Percentiles rank a stretch among this genome's conserved stretches.
These are phyloP conservation scores for Paramormyrops kingsleyae DNA, from an alignment of 2,113 vertebrate genomes.

Conservation along the genomic window DNA sequence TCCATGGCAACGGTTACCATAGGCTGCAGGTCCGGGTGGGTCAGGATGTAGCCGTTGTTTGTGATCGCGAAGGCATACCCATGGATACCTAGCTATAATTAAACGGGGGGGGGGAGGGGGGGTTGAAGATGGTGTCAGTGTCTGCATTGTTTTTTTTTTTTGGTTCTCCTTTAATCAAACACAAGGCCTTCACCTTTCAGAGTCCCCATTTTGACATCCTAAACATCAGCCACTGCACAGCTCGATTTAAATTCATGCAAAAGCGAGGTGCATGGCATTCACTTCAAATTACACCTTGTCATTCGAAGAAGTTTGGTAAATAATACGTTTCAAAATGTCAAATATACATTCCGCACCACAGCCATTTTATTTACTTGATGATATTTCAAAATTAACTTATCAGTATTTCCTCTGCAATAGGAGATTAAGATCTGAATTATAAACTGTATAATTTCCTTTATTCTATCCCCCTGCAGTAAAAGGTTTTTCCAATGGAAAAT, in stretches of 20 bases:
- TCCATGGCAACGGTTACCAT: slow-evolving; percentile 66
- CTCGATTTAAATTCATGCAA: slow-evolving; percentile 44
- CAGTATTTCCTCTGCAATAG: slow-evolving; percentile 10
- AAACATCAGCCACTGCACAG: slow-evolving; percentile 34
- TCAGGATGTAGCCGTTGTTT: slow-evolving; percentile 97
- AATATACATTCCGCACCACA: slow-evolving; percentile 20
- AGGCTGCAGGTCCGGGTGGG: slow-evolving; percentile 91
- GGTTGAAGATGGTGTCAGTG: slow-evolving; percentile 16
- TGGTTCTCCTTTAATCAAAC: not conserved
- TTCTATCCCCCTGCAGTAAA: slow-evolving; percentile 12
- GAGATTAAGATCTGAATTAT: slow-evolving; percentile 16
- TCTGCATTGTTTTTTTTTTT: not conserved
- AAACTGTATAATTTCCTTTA: slow-evolving; percentile 33
- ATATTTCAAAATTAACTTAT: slow-evolving; percentile 31
- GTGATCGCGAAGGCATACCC: slow-evolving; percentile 98
- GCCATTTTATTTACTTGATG: slow-evolving; percentile 29
- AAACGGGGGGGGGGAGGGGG: slow-evolving; percentile 22
- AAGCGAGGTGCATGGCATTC: slow-evolving; percentile 44
- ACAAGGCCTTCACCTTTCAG: slow-evolving; percentile 44
- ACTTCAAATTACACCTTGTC: slow-evolving; percentile 41
- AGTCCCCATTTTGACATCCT: slow-evolving; percentile 43
- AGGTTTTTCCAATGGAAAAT: slow-evolving; percentile 27
- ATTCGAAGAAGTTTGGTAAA: slow-evolving; percentile 38
- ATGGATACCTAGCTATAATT: slow-evolving; percentile 87
- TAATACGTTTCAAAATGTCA: slow-evolving; percentile 54